phyloP scores from a whole-genome alignment of 1,140 invertebrate species.

The Zaprionus lachaisei region DNA sequence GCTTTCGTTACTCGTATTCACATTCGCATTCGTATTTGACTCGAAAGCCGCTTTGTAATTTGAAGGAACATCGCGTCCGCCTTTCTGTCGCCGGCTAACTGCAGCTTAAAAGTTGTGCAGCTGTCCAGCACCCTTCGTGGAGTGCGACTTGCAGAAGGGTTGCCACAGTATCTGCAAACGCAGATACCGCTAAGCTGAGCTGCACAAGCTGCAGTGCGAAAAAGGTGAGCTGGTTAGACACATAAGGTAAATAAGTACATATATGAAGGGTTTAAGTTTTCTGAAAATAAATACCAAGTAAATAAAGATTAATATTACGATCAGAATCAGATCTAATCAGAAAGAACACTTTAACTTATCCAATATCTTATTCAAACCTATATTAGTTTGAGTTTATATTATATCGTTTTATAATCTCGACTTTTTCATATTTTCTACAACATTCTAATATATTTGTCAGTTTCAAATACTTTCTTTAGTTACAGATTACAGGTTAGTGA shows the following conservation, averaged over 20 bases:
- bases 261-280: background rate
- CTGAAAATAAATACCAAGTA: no score
- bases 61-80: constrained; percentile 51
- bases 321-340: no score
- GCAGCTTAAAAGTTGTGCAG: constrained; percentile 71
- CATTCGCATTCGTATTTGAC: constrained; percentile 16
- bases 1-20: constrained; percentile 15
- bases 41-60: constrained; percentile 74
- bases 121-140: constrained; percentile 42
- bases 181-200: background rate
- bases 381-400: no score
- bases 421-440: no score
- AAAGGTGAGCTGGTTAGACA: background rate
- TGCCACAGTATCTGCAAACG: background rate
- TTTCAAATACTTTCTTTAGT: no score
- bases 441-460: no score
- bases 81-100: constrained; percentile 53
- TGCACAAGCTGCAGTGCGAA: background rate
- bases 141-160: constrained; percentile 36
- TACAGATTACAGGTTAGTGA: no score
- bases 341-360: no score
- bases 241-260: background rate
- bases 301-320: no score
- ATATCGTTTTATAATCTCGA: no score
- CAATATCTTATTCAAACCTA: no score